Evolutionary conservation across 1,140 invertebrate species (phyloP), one percentile per base, ranked within the genome.

Genomic region (Dinothrombium tinctorium): DNA sequence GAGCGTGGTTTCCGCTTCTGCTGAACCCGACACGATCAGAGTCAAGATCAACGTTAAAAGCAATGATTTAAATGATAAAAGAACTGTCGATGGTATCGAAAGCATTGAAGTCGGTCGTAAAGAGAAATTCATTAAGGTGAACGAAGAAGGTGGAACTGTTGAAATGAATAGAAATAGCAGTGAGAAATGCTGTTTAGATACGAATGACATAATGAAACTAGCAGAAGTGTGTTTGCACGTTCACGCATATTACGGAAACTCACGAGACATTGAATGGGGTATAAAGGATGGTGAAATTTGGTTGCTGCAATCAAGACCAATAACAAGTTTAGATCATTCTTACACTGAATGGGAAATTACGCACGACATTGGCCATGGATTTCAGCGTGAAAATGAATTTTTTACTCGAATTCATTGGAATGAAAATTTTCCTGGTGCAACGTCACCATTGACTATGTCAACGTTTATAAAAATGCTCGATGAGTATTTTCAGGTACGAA

Each of bases 11-110:
- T 78, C 75, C 0, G 75, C 71, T 0, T 54, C 60, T 20, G 62
- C 70, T 0, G 76, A 79, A 45, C 76, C 77, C 0, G 76, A 81
- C 50, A 73, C 71, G 0, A 59, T 79, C 37, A 60, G 60, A 32
- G 50, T 79, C 20, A 53, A 7, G 15, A 4, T n/a, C n/a, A n/a
- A n/a, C n/a, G n/a, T n/a, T n/a, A n/a, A n/a, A n/a, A n/a, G n/a
- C n/a, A n/a, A n/a, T n/a, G n/a, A n/a, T n/a, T n/a, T n/a, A n/a
- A n/a, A n/a, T n/a, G n/a, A n/a, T n/a, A n/a, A n/a, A n/a, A n/a
- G n/a, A n/a, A n/a, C n/a, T n/a, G n/a, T n/a, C n/a, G n/a, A n/a
- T n/a, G n/a, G n/a, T n/a, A n/a, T n/a, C n/a, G n/a, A n/a, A n/a
- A n/a, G n/a, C 9, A 41, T 22, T 20, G 8, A 21, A 11, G 22